Percentiles rank a stretch among this genome's conserved stretches.
Evolutionary conservation across 2,888 invertebrate species (phyloP).

Genomic region (Oasisia sp.): DNA sequence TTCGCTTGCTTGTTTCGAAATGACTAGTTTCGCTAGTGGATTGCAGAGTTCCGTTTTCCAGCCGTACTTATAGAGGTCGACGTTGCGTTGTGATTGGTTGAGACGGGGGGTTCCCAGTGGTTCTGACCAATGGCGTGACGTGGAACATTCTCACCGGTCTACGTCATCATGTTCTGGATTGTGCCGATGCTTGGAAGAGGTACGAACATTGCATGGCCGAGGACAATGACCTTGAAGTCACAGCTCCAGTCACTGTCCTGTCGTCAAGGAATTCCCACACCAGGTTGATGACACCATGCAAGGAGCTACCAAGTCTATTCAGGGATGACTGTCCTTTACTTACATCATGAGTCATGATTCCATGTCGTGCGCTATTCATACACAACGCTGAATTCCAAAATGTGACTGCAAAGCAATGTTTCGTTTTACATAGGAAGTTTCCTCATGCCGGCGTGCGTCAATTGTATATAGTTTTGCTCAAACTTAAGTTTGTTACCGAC

Average conservation of each 20-base stretch:
- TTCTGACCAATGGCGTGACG: background rate
- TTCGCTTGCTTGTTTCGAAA: constrained; percentile 17
- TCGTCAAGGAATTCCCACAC: background rate
- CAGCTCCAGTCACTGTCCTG: background rate
- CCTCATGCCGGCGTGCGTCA: no score
- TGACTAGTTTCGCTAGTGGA: constrained; percentile 12
- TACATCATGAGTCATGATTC: background rate
- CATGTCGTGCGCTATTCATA: background rate
- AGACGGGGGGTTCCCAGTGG: background rate
- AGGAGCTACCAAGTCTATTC: background rate
- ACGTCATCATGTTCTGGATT: background rate
- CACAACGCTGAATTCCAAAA: background rate
- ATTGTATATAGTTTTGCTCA: no score
- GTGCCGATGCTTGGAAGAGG: background rate
- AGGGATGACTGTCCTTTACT: background rate
- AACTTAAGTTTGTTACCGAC: no score
- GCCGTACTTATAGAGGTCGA: background rate
- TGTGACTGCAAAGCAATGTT: background rate
- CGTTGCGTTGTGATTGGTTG: background rate
- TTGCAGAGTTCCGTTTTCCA: background rate
- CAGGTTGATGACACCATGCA: background rate
- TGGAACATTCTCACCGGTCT: background rate
- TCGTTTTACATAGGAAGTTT: background rate
- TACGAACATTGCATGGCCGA: background rate
- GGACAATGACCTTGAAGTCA: background rate